Evolutionary conservation across 2,113 vertebrate genomes (phyloP).

Genomic region (Aspiorhynchus laticeps): DNA sequence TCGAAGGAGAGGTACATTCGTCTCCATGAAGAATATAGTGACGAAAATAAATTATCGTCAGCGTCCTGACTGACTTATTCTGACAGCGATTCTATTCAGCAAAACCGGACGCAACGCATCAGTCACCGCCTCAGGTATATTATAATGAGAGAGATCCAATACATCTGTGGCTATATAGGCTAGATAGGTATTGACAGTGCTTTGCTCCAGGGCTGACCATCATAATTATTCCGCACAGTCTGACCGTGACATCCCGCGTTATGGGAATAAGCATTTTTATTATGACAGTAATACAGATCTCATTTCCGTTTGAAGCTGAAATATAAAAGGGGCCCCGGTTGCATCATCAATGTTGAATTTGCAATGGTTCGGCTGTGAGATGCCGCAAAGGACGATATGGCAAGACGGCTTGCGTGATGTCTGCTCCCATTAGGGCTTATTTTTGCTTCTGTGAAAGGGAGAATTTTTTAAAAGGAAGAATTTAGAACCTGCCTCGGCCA

Average conservation of each 20-base stretch:
- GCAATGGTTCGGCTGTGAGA: neutral
- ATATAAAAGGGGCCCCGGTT: conserved; percentile 33
- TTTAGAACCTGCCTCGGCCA: conserved; percentile 13
- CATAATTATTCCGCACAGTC: conserved; percentile 52
- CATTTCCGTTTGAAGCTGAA: conserved; percentile 49
- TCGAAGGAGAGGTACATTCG: conserved; percentile 67
- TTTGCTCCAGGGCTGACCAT: conserved; percentile 44
- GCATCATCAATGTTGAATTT: conserved; percentile 22
- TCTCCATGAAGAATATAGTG: conserved; percentile 65
- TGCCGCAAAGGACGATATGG: neutral
- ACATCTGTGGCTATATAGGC: conserved; percentile 24
- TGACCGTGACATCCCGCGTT: conserved; percentile 37
- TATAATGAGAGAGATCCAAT: conserved; percentile 55
- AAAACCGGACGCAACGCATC: conserved; percentile 53
- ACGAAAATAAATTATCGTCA: conserved; percentile 68
- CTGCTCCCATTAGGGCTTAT: conserved; percentile 27
- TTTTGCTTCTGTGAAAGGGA: conserved; percentile 27
- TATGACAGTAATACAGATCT: conserved; percentile 53
- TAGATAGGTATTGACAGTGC: conserved; percentile 49
- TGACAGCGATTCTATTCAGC: conserved; percentile 65
- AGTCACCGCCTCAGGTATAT: conserved; percentile 44
- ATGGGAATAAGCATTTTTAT: conserved; percentile 56
- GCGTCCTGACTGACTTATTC: conserved; percentile 63
- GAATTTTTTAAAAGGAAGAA: conserved; percentile 30
- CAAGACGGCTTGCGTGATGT: conserved; percentile 29